phyloP scores from a whole-genome alignment of 2,113 vertebrate species.

The Hydrochoerus hydrochaeris region DNA sequence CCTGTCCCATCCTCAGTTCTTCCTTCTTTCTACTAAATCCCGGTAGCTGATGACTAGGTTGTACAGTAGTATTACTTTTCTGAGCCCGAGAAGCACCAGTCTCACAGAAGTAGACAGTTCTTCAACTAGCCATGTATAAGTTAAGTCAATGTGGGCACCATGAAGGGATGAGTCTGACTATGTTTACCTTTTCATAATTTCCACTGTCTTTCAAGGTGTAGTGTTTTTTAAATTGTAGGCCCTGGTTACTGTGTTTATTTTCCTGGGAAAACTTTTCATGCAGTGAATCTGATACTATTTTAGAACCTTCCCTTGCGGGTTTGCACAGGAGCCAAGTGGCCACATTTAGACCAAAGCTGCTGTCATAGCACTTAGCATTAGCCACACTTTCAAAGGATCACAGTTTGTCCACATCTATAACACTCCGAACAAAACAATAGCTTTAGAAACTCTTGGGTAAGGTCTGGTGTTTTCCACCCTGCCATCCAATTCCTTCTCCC shows the following conservation, averaged over 20 bases:
- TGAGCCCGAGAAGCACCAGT: background rate
- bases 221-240: background rate
- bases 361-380: background rate
- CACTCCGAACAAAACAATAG: background rate
- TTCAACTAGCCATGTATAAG: background rate
- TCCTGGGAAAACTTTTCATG: background rate
- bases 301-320: background rate
- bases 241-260: background rate
- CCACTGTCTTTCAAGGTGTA: background rate
- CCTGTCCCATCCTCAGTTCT: background rate
- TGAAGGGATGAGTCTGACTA: background rate
- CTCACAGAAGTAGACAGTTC: background rate
- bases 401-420: background rate
- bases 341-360: background rate
- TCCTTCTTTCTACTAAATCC: background rate
- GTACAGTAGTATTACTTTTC: background rate
- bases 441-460: background rate
- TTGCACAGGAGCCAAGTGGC: background rate
- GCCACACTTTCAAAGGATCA: background rate
- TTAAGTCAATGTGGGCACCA: background rate
- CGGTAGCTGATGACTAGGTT: background rate
- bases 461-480: background rate
- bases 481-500: background rate
- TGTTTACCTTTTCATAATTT: constrained; percentile 2
- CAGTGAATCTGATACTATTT: background rate